These are phyloP conservation scores for Atta cephalotes DNA, from an alignment of 1,140 invertebrate species.

Conservation along the genomic window DNA sequence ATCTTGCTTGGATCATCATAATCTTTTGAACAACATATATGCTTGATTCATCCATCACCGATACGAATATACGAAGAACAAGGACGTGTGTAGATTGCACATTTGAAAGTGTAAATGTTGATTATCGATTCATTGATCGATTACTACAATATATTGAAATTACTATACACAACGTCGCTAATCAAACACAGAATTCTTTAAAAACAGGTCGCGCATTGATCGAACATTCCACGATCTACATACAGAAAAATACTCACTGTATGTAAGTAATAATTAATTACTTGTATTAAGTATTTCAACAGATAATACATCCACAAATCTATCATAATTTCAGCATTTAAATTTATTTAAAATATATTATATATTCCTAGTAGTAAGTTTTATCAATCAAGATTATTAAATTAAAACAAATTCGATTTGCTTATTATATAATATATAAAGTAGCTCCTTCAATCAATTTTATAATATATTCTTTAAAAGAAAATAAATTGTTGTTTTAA, in stretches of 20 bases:
- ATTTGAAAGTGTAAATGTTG: conserved; percentile 40
- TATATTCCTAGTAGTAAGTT: too few species aligned
- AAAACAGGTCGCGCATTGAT: not conserved
- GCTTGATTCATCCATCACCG: conserved; percentile 42
- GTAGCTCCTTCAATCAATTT: too few species aligned
- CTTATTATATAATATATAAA: too few species aligned
- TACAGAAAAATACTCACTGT: not conserved
- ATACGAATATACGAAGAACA: conserved; percentile 3
- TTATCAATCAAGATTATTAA: too few species aligned
- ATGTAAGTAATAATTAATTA: too few species aligned
- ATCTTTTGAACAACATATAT: conserved; percentile 9
- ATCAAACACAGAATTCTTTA: not conserved
- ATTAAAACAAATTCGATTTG: too few species aligned
- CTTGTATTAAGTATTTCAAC: too few species aligned
- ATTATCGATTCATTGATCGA: conserved; percentile 31
- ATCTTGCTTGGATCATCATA: conserved; percentile 19
- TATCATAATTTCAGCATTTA: too few species aligned
- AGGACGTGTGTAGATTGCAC: not conserved
- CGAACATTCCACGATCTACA: not conserved
- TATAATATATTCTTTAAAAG: too few species aligned
- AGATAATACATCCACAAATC: too few species aligned
- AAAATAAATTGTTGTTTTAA: too few species aligned
- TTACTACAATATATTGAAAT: not conserved
- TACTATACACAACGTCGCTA: not conserved
- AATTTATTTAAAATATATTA: too few species aligned